These are phyloP conservation scores for Prunella fulvescens DNA, from an alignment of 2,113 vertebrate genomes.

Conservation along the genomic window DNA sequence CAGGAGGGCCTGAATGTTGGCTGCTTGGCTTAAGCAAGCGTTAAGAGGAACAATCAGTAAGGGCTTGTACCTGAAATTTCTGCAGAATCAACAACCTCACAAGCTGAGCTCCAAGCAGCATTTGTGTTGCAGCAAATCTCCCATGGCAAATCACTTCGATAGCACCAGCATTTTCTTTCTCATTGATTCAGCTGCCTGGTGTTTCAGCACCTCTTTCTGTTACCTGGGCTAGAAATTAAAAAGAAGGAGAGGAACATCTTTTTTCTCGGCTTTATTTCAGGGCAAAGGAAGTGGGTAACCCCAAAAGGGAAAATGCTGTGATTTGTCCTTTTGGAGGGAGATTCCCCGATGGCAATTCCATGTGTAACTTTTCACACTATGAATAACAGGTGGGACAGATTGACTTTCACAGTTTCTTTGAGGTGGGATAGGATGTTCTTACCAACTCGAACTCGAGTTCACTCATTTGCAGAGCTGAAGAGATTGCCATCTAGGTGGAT, in stretches of 20 bases:
- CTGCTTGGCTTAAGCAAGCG: neutral
- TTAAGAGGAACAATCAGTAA: neutral
- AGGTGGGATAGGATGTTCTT: neutral
- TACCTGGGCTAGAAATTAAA: neutral
- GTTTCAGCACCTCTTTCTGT: neutral
- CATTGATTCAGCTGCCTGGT: neutral
- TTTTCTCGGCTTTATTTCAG: neutral
- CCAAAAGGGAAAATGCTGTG: neutral
- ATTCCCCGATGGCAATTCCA: neutral
- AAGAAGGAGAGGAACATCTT: neutral
- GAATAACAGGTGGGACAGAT: neutral
- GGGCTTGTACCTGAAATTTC: neutral
- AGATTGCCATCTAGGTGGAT: neutral
- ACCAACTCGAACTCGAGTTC: neutral
- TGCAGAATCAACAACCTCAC: neutral
- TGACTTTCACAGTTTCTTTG: neutral
- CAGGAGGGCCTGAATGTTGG: neutral
- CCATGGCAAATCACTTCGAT: neutral
- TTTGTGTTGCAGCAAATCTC: neutral
- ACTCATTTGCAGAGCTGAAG: neutral
- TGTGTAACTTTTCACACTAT: neutral
- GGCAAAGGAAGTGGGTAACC: neutral
- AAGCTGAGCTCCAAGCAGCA: neutral
- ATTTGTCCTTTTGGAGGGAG: neutral
- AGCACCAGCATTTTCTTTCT: neutral